Base-by-base conservation (phyloP, 2,888 invertebrate species). In the Globia sparganii region DNA sequence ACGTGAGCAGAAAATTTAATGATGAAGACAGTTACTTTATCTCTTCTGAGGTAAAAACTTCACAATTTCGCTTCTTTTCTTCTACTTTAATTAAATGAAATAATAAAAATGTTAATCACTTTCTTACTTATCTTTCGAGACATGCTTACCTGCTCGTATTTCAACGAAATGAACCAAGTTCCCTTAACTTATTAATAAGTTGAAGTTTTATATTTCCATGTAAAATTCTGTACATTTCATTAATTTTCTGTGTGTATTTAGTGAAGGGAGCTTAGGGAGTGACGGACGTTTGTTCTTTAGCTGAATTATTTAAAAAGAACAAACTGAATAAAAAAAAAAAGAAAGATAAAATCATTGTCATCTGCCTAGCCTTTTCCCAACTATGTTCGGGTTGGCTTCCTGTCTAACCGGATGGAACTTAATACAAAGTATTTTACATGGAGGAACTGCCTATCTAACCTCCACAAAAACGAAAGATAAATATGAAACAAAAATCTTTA, bases 171-270 rank as follows among this genome's bases (percentile, higher is more conserved):
- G 43, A 72, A 69, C 78, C 53, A 82, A 89, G 79, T 87, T 88
- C 75, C 28, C 73, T 53, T 62, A 88, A 88, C 79, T 90, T 89
- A 90, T 90, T 89, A 88, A 87, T 86, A 88, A 89, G 87, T 86
- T 79, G 62, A 85, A 89, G 78, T 87, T 86, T 72, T 78, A 80
- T 80, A 77, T 81, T 78, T 87, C 77, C 75, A 68, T 76, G 82
- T 83, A 82, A 87, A 83, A 81, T 81, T 69, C 85, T 84, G 80
- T 78, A 75, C 75, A 77, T 81, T 77, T 86, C 84, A 88, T 89
- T 86, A 87, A 85, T 77, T 72, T 68, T 72, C 61, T 18, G 68
- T 68, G 62, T 78, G 56, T 83, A 76, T 71, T 82, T 66, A 37
- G 46, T 28, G 43, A 75, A 67, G n/a, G 6, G 11, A 73, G 59